Evolutionary conservation across 2,797 vertebrate genomes (phyloP), one percentile per base, ranked within the genome.

Genomic region (Macropus fuliginosus): DNA sequence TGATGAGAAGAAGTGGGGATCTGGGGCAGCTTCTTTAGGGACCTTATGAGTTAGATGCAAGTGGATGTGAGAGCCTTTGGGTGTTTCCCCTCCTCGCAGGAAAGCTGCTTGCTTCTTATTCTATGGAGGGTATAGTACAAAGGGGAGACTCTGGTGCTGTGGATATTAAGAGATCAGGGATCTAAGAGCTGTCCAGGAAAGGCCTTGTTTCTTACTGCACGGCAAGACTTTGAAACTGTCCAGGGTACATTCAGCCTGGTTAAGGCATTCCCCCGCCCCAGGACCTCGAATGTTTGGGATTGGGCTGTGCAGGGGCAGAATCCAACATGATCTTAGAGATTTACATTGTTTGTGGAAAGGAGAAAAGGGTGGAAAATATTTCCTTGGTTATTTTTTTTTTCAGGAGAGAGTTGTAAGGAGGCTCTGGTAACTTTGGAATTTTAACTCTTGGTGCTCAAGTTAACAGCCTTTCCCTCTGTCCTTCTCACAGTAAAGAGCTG

Each of bases 381-480:
- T 55, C 34, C 29, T 91, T 10, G 40, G 74, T 87, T 46, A 46
- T 87, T 50, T 87, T 56, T 50, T 56, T 56, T 40, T 81, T 50
- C 55, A 56, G 52, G 11, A 91, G 89, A 29, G 52, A 97, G 66
- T 40, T 81, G n/a, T 81, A 46, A 46, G 55, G 46, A 94, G 52
- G 94, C 94, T 46, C 27, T 18, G 56, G 57, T 96, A 12, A 40
- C 91, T 97, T 93, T 34, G n/a, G 54, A 50, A 66, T 95, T 96
- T 94, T 94, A 94, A 94, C 91, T 46, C 95, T 90, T 27, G 59
- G 13, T 62, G 24, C 89, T 50, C 93, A 91, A 90, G 92, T 1
- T 4, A 46, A 87, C 13, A 90, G 90, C 50, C 66, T 94, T 93
- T 91, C 56, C 96, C 93, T 57, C 92, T 91, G 56, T 62, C 14